phyloP scores from a whole-genome alignment of 2,888 invertebrate genomes.

The Parthenolecanium corni region DNA sequence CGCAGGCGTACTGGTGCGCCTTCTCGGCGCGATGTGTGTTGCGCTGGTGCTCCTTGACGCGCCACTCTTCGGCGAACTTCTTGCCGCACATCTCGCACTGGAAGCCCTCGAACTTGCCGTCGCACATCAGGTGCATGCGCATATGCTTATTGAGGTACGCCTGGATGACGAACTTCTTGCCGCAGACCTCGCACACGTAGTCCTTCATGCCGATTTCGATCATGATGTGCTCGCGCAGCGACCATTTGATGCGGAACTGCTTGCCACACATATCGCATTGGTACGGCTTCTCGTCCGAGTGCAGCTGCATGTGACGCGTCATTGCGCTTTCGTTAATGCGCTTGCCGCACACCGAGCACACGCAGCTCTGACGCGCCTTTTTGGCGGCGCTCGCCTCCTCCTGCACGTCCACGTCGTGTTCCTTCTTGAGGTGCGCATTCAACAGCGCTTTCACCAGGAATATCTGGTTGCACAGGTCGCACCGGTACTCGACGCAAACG shows the following conservation, averaged over 20 bases:
- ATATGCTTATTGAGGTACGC: slow-evolving; percentile 21
- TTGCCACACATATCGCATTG: slow-evolving; percentile 15
- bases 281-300: slow-evolving; percentile 18
- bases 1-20: slow-evolving; percentile 3
- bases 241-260: slow-evolving; percentile 21
- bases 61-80: slow-evolving; percentile 19
- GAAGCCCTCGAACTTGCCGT: slow-evolving; percentile 17
- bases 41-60: slow-evolving; percentile 17
- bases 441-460: slow-evolving; percentile 6
- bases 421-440: slow-evolving; percentile 6
- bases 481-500: slow-evolving; percentile 8
- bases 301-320: slow-evolving; percentile 5
- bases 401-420: slow-evolving; percentile 2
- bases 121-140: slow-evolving; percentile 19
- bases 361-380: neutral
- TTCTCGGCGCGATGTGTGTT: slow-evolving; percentile 10
- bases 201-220: slow-evolving; percentile 24
- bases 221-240: slow-evolving; percentile 19
- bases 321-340: slow-evolving; percentile 4
- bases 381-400: neutral
- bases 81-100: slow-evolving; percentile 24
- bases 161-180: slow-evolving; percentile 21
- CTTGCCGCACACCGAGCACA: slow-evolving; percentile 16
- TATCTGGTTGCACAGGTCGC: slow-evolving; percentile 12
- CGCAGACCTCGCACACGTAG: slow-evolving; percentile 22